Evolutionary conservation across 2,113 vertebrate genomes (phyloP).

Genomic region (Urocynchramus pylzowi): DNA sequence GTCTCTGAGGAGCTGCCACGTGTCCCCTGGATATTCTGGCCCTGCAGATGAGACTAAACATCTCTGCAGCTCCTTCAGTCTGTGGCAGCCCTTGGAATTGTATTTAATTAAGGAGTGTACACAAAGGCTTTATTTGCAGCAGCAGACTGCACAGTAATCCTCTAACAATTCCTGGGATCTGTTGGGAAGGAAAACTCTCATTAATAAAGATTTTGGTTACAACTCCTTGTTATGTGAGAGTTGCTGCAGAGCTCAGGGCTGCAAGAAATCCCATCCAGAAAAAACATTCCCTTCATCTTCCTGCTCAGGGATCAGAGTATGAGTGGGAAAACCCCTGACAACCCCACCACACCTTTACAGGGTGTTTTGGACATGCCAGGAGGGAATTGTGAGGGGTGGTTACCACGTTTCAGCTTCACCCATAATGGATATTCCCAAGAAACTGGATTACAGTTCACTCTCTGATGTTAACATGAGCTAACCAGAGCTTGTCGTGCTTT

Average conservation of each 20-base stretch:
- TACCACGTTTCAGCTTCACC: neutral
- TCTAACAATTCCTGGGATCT: neutral
- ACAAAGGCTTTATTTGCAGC: neutral
- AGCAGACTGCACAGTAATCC: constrained; percentile 1
- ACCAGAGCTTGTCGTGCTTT: neutral
- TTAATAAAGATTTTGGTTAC: neutral
- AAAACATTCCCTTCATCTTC: neutral
- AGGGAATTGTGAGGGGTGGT: neutral
- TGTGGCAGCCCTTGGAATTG: neutral
- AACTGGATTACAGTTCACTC: neutral
- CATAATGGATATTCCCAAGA: neutral
- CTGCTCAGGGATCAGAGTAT: neutral
- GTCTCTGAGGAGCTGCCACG: neutral
- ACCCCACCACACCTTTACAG: accelerated
- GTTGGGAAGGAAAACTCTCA: neutral
- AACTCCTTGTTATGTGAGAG: neutral
- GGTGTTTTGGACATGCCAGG: neutral
- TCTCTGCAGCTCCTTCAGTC: neutral
- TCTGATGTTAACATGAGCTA: neutral
- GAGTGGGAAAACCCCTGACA: neutral
- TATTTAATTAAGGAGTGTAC: neutral
- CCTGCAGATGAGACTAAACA: neutral
- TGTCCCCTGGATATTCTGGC: neutral
- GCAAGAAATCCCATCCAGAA: neutral
- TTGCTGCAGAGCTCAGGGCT: neutral